phyloP scores from a whole-genome alignment of 2,113 vertebrate genomes.

The Psittacula cyanocephala region DNA sequence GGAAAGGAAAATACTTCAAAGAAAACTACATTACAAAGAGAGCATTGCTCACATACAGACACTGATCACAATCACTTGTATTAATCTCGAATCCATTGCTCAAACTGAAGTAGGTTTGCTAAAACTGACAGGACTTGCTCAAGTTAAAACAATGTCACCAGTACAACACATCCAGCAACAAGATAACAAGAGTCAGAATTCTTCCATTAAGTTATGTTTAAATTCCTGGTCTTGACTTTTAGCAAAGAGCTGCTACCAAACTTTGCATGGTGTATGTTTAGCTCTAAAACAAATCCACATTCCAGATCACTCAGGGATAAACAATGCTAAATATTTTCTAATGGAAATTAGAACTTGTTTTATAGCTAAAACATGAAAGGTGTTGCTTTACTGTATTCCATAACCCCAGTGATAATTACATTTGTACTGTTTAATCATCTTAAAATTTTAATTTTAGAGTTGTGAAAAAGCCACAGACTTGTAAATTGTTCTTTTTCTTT shows the following conservation, averaged over 20 bases:
- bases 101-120: background rate
- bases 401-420: background rate
- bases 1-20: background rate
- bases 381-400: background rate
- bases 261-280: background rate
- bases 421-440: background rate
- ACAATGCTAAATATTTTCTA: background rate
- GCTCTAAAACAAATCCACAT: background rate
- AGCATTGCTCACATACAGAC: background rate
- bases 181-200: background rate
- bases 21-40: background rate
- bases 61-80: background rate
- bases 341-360: background rate
- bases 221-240: background rate
- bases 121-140: background rate
- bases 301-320: background rate
- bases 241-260: background rate
- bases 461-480: background rate
- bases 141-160: background rate
- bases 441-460: background rate
- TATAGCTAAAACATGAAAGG: background rate
- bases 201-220: background rate
- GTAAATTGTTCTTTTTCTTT: background rate
- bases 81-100: background rate
- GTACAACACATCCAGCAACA: background rate